Conservation (phyloP, 2,113 vertebrate species). For the Dermatemys mawii region DNA sequence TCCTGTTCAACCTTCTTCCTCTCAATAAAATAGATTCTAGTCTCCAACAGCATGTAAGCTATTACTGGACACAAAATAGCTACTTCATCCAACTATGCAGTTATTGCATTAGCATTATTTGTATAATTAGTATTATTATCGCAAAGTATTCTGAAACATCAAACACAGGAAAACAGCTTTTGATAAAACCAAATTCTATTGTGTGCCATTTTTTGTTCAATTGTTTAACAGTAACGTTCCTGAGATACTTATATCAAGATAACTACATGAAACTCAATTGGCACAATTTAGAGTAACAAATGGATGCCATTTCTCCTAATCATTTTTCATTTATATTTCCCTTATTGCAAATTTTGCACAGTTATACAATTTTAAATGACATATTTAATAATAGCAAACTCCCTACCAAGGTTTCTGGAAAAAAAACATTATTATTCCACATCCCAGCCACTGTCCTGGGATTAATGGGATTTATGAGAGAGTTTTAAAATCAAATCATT, state of each 20-base stretch:
- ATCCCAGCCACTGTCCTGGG: not conserved
- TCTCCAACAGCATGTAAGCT: not conserved
- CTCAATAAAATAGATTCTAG: not conserved
- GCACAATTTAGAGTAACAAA: slow-evolving; percentile 23
- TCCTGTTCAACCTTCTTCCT: not conserved
- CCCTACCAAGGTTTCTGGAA: not conserved
- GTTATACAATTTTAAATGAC: slow-evolving; percentile 14
- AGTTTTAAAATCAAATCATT: slow-evolving; percentile 9
- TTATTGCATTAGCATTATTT: not conserved
- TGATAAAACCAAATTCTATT: not conserved
- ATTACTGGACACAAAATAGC: not conserved
- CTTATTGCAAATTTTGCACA: slow-evolving; percentile 7
- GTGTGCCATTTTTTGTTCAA: slow-evolving; percentile 16
- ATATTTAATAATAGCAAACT: slow-evolving; percentile 16
- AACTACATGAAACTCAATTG: slow-evolving; percentile 23
- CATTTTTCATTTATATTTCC: not conserved
- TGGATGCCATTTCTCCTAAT: not conserved
- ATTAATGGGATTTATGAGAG: not conserved
- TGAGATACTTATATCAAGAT: slow-evolving; percentile 4
- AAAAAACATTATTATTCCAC: not conserved
- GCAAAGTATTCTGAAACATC: not conserved
- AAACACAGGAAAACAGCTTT: not conserved
- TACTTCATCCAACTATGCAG: not conserved
- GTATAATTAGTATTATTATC: not conserved
- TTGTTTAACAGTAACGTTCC: not conserved